These are phyloP conservation scores for Rostratula benghalensis DNA, from an alignment of 2,113 vertebrate genomes.

Conservation along the genomic window DNA sequence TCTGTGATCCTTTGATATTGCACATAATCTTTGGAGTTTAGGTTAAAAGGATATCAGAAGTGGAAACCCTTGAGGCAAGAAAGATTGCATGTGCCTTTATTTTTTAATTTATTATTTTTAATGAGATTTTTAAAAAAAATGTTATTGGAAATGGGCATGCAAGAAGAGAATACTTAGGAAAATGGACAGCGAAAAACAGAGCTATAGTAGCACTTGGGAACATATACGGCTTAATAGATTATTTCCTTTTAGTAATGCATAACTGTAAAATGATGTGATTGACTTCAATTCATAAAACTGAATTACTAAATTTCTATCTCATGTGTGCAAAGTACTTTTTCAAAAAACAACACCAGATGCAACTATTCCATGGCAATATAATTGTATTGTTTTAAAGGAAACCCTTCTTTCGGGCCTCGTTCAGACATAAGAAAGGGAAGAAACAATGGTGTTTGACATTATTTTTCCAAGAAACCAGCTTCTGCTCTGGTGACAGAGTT, in stretches of 20 bases:
- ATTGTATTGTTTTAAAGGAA: not conserved
- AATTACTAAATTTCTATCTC: not conserved
- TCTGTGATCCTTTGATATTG: too few relatives aligned
- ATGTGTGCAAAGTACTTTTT: not conserved
- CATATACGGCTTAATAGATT: not conserved
- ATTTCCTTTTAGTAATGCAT: not conserved
- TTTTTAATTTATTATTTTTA: too few relatives aligned
- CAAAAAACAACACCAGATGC: not conserved
- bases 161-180: too few relatives aligned
- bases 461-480: not conserved
- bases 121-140: too few relatives aligned
- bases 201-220: not conserved
- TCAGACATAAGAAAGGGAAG: not conserved
- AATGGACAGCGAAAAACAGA: too few relatives aligned
- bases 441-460: not conserved
- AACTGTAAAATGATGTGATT: not conserved
- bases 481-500: not conserved
- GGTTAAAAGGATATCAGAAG: too few relatives aligned
- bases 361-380: not conserved
- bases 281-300: not conserved
- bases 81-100: too few relatives aligned
- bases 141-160: too few relatives aligned
- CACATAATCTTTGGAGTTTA: too few relatives aligned
- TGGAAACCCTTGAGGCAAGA: too few relatives aligned
- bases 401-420: not conserved